Evolutionary conservation across 2,113 vertebrate species (phyloP).

Genomic region (Pituophis catenifer): DNA sequence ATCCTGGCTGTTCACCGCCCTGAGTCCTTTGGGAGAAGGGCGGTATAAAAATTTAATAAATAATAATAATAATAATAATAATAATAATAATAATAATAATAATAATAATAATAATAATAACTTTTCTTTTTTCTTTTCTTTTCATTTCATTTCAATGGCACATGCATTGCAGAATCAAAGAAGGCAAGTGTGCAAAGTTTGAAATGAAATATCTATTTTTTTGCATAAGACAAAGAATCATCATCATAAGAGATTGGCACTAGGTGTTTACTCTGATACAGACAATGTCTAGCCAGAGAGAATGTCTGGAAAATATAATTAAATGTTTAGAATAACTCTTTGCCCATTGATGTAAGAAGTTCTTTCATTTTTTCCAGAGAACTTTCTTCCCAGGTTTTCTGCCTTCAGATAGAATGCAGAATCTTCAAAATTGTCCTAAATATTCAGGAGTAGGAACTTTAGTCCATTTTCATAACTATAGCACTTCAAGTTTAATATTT

Average conservation of each 20-base stretch:
- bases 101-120: too few species aligned
- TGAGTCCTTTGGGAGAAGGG: too few species aligned
- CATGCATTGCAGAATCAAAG: background rate
- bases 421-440: background rate
- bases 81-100: too few species aligned
- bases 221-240: background rate
- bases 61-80: too few species aligned
- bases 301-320: background rate
- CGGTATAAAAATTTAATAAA: too few species aligned
- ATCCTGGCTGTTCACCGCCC: too few species aligned
- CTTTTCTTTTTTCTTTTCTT: background rate
- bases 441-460: background rate
- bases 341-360: background rate
- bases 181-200: constrained; percentile 1
- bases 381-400: background rate
- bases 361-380: background rate
- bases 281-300: background rate
- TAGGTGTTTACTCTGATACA: background rate
- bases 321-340: background rate
- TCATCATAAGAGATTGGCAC: background rate
- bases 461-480: constrained; percentile 42
- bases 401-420: background rate
- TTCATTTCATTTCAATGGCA: background rate
- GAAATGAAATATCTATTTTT: background rate
- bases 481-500: constrained; percentile 23